Evolutionary conservation across 2,888 invertebrate species (phyloP), one percentile per base, ranked within the genome.

Genomic region (Aelia acuminata): DNA sequence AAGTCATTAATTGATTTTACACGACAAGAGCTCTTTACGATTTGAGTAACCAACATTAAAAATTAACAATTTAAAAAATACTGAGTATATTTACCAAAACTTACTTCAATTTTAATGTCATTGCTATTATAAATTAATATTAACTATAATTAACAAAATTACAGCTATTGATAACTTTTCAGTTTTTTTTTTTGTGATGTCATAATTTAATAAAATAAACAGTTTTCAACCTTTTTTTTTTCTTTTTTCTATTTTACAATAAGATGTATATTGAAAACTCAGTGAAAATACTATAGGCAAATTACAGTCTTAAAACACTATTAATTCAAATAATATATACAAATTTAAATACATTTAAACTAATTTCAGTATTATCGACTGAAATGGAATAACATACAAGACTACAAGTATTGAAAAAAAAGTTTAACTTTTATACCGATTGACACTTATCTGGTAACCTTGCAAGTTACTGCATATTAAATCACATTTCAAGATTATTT

Each of bases 371-470:
- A 53, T 85, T 22, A 53, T 53, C 85, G 39, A 50, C 85, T 85
- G 85, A 85, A 53, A 50, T 85, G 85, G 80, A 53, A 53, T 85
- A 85, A 85, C 85, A 85, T 53, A 85, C 49, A 85, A 50, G 53
- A 85, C 53, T 53, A 85, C 49, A 85, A 35, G 35, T 85, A 53
- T 85, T 53, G 39, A 85, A 85, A 85, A 53, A 85, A 53, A 53
- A 53, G 48, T 31, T 57, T 85, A 57, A 70, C 31, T 31, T 70
- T 31, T 7, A 70, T 35, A 50, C 48, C 57, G 63, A 87, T 87
- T 87, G 87, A 87, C 87, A 87, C 87, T 70, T 87, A 47, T 63
- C 39, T 87, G 87, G 87, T 87, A 87, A 87, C 87, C 70, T 70
- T 87, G 63, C 48, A 87, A 70, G 26, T 53, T 70, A 63, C 26